Evolutionary conservation across 2,113 vertebrate species (phyloP), one percentile per base, ranked within the genome.

Genomic region (Prinia subflava): DNA sequence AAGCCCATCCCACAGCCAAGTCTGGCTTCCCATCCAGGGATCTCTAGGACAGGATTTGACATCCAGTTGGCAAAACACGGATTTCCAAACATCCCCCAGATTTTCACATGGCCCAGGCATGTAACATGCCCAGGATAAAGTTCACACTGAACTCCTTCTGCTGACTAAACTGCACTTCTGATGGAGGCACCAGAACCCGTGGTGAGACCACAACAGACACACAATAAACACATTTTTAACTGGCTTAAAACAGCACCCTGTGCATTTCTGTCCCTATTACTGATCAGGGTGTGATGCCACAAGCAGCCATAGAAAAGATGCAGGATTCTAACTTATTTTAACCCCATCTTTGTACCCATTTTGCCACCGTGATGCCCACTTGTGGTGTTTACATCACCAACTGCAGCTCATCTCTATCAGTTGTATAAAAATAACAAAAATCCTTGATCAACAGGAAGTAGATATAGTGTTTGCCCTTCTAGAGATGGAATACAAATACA

Each of bases 61-160:
- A 83, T 52, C 30, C 68, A 53, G 3, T 22, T 65, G 23, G 28
- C 9, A 77, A 63, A 83, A 77, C 11, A 46, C 0, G 24, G 35
- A 77, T 90, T 85, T 88, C 21, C 37, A 83, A 74, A 56, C n/a
- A 92, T 28, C 23, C 13, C 15, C 30, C 22, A 56, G 47, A 35
- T 62, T 87, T 84, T 30, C 53, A n/a, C 22, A 2, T 23, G 39
- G 25, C 44, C 71, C 50, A 67, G 64, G 28, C 44, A 33, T 0
- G 3, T 18, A 30, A 15, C 0, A 0, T 6, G 60, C 16, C 47
- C 39, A n/a, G 22, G 10, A 30, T 6, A 33, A 24, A 24, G 12
- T 14, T 59, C 37, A n/a, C 10, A 23, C 3, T 74, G 57, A 74
- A 46, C 5, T n/a, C 33, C 35, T 76, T 46, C 67, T 74, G 71